Conservation (phyloP, 2,113 vertebrate species). For the Carassius gibelio region DNA sequence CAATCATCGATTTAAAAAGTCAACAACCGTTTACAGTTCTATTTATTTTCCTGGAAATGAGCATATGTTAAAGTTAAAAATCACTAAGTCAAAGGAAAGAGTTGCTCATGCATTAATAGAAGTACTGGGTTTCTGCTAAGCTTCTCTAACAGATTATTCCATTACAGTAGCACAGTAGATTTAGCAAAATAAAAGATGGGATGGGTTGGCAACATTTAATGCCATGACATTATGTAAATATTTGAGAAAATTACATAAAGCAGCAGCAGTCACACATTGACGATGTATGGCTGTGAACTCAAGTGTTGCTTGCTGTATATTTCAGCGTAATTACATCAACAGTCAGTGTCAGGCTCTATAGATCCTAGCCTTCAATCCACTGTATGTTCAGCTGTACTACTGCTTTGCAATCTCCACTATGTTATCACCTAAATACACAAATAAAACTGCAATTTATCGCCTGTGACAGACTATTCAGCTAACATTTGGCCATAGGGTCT, state of each 20-base stretch:
- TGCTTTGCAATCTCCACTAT: neutral
- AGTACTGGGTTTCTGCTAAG: neutral
- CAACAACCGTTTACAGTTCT: neutral
- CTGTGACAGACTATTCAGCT: conserved; percentile 13
- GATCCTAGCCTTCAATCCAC: neutral
- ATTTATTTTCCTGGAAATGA: neutral
- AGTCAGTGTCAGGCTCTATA: neutral
- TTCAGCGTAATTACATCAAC: conserved; percentile 37
- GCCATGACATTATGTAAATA: conserved; percentile 4
- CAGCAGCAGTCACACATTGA: conserved; percentile 7
- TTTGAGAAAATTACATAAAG: neutral
- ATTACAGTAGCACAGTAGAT: neutral
- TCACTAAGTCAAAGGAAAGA: neutral
- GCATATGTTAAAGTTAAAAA: neutral
- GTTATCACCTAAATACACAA: neutral
- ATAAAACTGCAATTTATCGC: neutral
- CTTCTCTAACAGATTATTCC: neutral
- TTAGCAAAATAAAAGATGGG: neutral
- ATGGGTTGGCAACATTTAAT: neutral
- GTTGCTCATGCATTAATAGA: neutral
- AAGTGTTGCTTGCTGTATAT: conserved; percentile 29
- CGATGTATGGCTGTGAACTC: neutral
- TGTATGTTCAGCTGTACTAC: neutral
- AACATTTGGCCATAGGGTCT: conserved; percentile 34
- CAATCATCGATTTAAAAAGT: neutral